A percentile compares a stretch with the other conserved stretches of the same genome.
Evolutionary conservation across 35 echinoderm and acorn worm genomes (phyloP).

Genomic region (Ophiothrix spiculata): DNA sequence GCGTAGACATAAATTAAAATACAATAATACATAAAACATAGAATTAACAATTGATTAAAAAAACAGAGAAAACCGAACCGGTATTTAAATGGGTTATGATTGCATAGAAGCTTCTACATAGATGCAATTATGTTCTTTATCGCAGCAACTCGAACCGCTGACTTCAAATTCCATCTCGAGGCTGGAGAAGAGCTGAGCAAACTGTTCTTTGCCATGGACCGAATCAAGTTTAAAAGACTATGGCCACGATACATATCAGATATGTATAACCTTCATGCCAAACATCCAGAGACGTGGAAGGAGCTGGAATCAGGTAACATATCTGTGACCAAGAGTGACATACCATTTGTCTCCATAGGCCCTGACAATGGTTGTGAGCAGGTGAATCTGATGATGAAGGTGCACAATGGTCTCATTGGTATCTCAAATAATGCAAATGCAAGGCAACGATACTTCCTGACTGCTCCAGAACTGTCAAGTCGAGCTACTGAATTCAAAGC

Average conservation of each 20-base stretch:
- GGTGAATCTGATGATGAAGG: constrained; percentile 39
- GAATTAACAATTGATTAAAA: too few relatives aligned
- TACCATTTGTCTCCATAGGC: constrained; percentile 43
- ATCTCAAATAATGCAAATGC: constrained; percentile 39
- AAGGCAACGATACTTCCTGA: constrained; percentile 27
- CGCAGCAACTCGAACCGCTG: constrained; percentile 1
- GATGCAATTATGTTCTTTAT: constrained; percentile 16
- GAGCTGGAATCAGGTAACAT: constrained; percentile 36
- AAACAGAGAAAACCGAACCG: too few relatives aligned
- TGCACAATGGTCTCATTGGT: constrained; percentile 33
- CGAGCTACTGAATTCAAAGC: constrained; percentile 6
- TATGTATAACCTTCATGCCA: constrained; percentile 26
- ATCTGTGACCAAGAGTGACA: constrained; percentile 35
- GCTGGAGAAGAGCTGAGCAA: constrained; percentile 33
- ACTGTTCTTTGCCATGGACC: constrained; percentile 43
- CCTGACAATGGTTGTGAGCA: constrained; percentile 38
- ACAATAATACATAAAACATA: too few relatives aligned
- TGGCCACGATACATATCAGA: constrained; percentile 36
- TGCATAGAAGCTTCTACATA: too few relatives aligned
- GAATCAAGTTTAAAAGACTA: constrained; percentile 34
- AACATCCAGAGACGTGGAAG: constrained; percentile 22
- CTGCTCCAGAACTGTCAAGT: constrained; percentile 19
- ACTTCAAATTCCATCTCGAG: constrained; percentile 27
- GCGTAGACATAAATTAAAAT: too few relatives aligned
- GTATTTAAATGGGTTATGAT: too few relatives aligned